phyloP scores from a whole-genome alignment of 2,888 invertebrate genomes.

The Thera britannica region DNA sequence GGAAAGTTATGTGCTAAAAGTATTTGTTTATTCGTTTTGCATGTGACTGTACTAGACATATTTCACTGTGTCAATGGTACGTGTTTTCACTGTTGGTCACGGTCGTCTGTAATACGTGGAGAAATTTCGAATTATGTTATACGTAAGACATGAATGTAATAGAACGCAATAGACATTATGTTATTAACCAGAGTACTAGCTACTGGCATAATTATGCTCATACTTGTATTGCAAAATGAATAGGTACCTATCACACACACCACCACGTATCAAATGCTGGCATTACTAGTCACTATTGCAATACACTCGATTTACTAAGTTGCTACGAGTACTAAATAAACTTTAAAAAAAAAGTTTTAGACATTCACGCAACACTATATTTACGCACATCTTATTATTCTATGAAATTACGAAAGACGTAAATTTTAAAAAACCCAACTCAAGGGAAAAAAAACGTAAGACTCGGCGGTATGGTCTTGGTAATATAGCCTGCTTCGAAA shows the following conservation, averaged over 20 bases:
- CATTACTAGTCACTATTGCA: neutral
- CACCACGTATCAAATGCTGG: neutral
- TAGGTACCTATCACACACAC: neutral
- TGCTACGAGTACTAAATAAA: no score
- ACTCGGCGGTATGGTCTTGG: no score
- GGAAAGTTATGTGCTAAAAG: no score
- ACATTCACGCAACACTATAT: no score
- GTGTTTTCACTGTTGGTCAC: slow-evolving; percentile 43
- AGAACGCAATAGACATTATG: slow-evolving; percentile 22
- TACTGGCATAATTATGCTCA: neutral
- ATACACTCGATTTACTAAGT: neutral
- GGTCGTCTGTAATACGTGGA: slow-evolving; percentile 42
- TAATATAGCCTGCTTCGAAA: no score
- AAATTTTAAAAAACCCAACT: no score
- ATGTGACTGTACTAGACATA: slow-evolving; percentile 6
- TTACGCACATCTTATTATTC: no score
- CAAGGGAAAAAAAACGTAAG: no score
- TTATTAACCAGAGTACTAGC: neutral
- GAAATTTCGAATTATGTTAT: slow-evolving; percentile 43
- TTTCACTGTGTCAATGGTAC: slow-evolving; percentile 45
- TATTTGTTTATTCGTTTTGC: neutral
- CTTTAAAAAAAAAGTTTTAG: no score
- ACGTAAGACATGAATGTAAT: slow-evolving; percentile 39
- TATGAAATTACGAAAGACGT: no score
- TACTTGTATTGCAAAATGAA: neutral